phyloP scores from a whole-genome alignment of 2,797 vertebrate species.

The Phoebastria nigripes region DNA sequence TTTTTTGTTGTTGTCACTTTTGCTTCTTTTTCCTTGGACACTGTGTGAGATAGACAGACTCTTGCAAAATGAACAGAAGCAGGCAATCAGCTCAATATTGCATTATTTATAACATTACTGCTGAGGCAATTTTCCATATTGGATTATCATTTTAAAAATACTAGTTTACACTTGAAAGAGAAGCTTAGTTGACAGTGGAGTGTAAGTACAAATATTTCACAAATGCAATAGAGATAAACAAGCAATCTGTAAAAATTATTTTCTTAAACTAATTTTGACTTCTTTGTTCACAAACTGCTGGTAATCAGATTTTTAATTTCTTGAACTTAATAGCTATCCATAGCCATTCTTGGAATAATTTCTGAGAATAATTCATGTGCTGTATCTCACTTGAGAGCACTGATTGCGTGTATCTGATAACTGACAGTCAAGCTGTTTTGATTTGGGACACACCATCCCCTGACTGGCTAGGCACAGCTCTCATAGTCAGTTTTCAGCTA shows the following conservation, averaged over 20 bases:
- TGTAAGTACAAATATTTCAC: background rate
- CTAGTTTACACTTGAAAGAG: background rate
- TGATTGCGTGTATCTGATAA: background rate
- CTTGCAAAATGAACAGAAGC: background rate
- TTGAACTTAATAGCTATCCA: background rate
- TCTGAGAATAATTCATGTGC: background rate
- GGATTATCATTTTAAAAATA: background rate
- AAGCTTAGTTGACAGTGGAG: background rate
- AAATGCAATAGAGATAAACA: background rate
- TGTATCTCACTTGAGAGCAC: background rate
- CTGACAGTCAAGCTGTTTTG: background rate
- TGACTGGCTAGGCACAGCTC: background rate
- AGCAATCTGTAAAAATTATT: background rate
- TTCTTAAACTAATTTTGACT: background rate
- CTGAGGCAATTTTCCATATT: background rate
- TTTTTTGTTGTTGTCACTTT: background rate
- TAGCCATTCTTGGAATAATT: background rate
- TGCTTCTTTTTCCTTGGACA: background rate
- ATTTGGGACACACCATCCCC: background rate
- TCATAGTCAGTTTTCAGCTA: background rate
- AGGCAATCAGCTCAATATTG: background rate
- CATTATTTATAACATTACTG: background rate
- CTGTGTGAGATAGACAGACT: background rate
- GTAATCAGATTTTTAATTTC: constrained; percentile 16
- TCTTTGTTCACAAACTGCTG: background rate